phyloP scores from a whole-genome alignment of 2,113 vertebrate species.

The Butorides virescens region DNA sequence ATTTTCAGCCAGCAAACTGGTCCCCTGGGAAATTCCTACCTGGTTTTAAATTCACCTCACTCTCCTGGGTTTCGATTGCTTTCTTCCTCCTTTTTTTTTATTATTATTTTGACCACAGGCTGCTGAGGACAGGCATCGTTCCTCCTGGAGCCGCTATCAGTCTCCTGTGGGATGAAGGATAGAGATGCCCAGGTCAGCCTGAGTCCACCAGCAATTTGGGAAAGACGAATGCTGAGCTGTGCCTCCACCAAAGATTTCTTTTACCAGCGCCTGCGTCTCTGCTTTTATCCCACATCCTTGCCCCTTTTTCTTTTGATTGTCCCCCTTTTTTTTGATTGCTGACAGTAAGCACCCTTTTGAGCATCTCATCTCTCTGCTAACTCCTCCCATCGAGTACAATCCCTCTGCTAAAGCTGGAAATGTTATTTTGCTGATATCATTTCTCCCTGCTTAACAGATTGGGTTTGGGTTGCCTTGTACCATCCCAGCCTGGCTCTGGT shows the following conservation, averaged over 20 bases:
- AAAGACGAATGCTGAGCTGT: background rate
- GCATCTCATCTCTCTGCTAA: background rate
- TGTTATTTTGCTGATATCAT: background rate
- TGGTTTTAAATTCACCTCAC: slow-evolving; percentile 21
- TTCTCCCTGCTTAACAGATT: background rate
- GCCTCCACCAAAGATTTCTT: background rate
- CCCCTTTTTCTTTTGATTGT: background rate
- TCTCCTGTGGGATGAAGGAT: background rate
- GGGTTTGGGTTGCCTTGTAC: background rate
- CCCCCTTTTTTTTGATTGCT: background rate
- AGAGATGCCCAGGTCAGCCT: background rate
- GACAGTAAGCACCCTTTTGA: background rate
- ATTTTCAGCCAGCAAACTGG: background rate
- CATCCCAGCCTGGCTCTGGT: background rate
- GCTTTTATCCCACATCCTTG: background rate
- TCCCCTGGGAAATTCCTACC: slow-evolving; percentile 41
- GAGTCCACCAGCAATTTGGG: background rate
- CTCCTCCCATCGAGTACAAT: background rate
- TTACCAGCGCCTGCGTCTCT: background rate
- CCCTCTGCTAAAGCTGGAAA: background rate
- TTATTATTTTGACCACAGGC: background rate
- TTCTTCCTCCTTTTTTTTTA: background rate
- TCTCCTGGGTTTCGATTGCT: background rate
- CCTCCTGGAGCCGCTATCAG: background rate
- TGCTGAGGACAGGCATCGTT: background rate